A percentile compares a stretch with the other conserved stretches of the same genome.
Evolutionary conservation across 2,113 vertebrate genomes (phyloP).

Genomic region (Cinclus cinclus): DNA sequence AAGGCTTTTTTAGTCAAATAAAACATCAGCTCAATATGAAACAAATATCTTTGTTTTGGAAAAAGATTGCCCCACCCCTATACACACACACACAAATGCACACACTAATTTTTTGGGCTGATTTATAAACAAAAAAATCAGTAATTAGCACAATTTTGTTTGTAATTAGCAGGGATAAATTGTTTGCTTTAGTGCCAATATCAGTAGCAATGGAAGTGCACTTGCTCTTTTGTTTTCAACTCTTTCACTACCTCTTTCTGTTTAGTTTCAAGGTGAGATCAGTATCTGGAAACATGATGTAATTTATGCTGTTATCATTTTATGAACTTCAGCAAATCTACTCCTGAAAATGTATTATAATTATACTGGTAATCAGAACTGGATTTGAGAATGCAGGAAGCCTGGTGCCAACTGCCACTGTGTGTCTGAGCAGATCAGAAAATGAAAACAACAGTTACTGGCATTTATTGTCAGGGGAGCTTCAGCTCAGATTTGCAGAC

Average conservation of each 20-base stretch:
- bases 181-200: background rate
- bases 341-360: background rate
- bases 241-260: background rate
- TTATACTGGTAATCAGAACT: background rate
- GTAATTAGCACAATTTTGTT: background rate
- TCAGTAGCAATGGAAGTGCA: background rate
- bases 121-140: background rate
- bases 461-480: background rate
- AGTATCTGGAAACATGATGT: background rate
- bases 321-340: background rate
- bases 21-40: background rate
- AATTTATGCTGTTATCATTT: constrained; percentile 9
- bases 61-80: background rate
- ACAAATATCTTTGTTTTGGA: background rate
- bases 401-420: background rate
- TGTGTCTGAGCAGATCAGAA: background rate
- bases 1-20: background rate
- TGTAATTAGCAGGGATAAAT: background rate
- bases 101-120: background rate
- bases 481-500: background rate
- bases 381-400: background rate
- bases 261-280: constrained; percentile 30
- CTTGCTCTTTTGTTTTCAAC: background rate
- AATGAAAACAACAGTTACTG: background rate
- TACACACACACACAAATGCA: background rate